phyloP scores from a whole-genome alignment of 1,140 invertebrate genomes.

The Zaprionus capensis region DNA sequence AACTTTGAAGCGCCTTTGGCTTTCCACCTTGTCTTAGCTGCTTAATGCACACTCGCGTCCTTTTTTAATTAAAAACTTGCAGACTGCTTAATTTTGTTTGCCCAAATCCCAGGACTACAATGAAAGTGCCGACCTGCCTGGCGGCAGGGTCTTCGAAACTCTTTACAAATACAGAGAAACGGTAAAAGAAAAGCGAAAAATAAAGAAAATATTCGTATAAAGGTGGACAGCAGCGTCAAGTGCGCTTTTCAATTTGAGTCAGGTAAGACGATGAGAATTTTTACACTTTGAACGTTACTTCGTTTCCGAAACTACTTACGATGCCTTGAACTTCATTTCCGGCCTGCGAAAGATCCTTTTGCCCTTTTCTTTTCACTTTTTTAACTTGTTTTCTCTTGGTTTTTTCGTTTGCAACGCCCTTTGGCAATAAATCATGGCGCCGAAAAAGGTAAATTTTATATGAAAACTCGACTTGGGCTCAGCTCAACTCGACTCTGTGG shows the following conservation, averaged over 20 bases:
- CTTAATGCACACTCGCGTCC: conserved; percentile 66
- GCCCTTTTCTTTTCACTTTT: conserved; percentile 41
- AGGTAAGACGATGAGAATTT: conserved; percentile 62
- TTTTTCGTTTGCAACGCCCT: conserved; percentile 54
- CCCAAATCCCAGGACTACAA: conserved; percentile 79
- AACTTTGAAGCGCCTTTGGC: conserved; percentile 25
- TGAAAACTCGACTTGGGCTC: conserved; percentile 36
- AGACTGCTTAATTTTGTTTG: conserved; percentile 82
- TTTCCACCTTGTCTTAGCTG: conserved; percentile 51
- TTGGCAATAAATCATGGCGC: conserved; percentile 77
- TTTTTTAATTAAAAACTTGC: conserved; percentile 83
- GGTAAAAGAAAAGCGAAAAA: background rate
- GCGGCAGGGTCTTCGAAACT: conserved; percentile 25
- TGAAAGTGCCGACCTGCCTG: conserved; percentile 72
- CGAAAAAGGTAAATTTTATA: conserved; percentile 54
- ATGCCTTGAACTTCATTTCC: conserved; percentile 80
- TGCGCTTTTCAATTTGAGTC: conserved; percentile 79
- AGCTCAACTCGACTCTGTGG: conserved; percentile 15
- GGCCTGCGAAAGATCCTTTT: conserved; percentile 35
- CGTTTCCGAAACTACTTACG: conserved; percentile 78
- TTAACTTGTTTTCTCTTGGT: conserved; percentile 35
- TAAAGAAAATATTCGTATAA: conserved; percentile 23
- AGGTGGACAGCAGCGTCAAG: conserved; percentile 54
- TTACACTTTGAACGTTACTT: conserved; percentile 65
- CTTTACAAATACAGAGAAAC: conserved; percentile 28